Conservation (phyloP, 2,797 vertebrate species). For the Clarias pachynema region DNA sequence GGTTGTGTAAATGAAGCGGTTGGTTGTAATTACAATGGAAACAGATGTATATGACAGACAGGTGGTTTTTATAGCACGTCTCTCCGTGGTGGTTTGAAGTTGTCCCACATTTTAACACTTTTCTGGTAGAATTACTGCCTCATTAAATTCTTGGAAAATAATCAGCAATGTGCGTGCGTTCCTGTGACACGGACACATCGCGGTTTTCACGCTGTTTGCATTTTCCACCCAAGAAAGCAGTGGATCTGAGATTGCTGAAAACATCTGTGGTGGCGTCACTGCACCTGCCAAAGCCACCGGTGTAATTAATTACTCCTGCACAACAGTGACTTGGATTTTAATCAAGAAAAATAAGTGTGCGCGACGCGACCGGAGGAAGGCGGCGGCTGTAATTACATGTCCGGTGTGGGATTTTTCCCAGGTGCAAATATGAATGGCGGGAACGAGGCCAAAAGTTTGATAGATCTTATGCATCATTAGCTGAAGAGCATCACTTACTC, state of each 20-base stretch:
- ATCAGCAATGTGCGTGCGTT: background rate
- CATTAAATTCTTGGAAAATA: conserved; percentile 24
- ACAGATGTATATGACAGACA: conserved; percentile 3
- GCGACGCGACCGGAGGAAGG: conserved; percentile 39
- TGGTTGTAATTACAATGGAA: background rate
- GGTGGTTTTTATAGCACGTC: background rate
- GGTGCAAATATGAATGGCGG: conserved; percentile 41
- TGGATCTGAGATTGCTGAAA: conserved; percentile 36
- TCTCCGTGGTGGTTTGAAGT: background rate
- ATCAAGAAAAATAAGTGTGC: conserved; percentile 57
- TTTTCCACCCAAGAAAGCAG: background rate
- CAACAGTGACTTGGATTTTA: conserved; percentile 58
- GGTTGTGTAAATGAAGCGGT: background rate
- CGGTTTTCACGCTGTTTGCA: background rate
- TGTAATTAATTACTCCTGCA: conserved; percentile 57
- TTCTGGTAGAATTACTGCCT: conserved; percentile 28
- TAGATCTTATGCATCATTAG: conserved; percentile 49
- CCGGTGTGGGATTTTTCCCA: conserved; percentile 40
- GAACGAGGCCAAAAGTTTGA: conserved; percentile 41
- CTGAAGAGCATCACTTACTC: conserved; percentile 42
- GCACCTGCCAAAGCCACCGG: conserved; percentile 52
- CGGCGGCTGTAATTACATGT: conserved; percentile 52
- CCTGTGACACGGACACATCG: background rate
- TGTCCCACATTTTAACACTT: background rate
- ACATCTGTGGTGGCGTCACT: conserved; percentile 53